Percentiles rank a stretch among this genome's conserved stretches.
phyloP scores from a whole-genome alignment of 1,140 invertebrate genomes.

The Chironomus tepperi region DNA sequence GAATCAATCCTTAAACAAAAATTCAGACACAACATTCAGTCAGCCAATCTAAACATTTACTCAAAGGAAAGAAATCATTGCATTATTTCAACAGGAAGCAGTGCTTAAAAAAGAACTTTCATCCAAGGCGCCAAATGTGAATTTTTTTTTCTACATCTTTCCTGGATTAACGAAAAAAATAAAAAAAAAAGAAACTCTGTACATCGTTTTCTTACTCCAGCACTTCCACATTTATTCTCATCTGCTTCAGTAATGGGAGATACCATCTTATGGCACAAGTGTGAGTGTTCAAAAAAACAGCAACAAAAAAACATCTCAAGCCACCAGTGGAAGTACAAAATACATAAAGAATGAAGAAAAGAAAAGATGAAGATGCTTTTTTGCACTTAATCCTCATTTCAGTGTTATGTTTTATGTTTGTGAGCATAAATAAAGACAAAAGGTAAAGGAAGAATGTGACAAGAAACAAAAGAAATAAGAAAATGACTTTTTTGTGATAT shows the following conservation, averaged over 20 bases:
- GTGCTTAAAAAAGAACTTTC: background rate
- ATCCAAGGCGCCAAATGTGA: background rate
- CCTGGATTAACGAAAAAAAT: background rate
- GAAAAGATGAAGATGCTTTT: background rate
- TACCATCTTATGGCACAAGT: too few species aligned
- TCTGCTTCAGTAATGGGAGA: background rate
- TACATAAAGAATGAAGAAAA: background rate
- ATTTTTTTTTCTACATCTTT: conserved; percentile 1
- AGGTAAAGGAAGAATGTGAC: background rate
- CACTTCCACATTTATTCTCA: background rate
- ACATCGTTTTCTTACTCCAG: background rate
- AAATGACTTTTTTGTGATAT: background rate
- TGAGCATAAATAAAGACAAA: background rate
- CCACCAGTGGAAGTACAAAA: background rate
- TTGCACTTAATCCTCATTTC: conserved; percentile 18
- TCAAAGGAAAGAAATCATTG: background rate
- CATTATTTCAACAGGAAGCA: background rate
- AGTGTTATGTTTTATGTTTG: background rate
- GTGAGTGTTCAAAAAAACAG: background rate
- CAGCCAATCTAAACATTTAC: too few species aligned
- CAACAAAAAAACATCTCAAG: background rate
- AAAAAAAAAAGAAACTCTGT: background rate
- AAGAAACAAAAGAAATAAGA: background rate
- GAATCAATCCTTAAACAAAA: too few species aligned
- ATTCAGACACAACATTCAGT: too few species aligned